Evolutionary conservation across 2,113 vertebrate genomes (phyloP).

Genomic region (Prunella himalayana): DNA sequence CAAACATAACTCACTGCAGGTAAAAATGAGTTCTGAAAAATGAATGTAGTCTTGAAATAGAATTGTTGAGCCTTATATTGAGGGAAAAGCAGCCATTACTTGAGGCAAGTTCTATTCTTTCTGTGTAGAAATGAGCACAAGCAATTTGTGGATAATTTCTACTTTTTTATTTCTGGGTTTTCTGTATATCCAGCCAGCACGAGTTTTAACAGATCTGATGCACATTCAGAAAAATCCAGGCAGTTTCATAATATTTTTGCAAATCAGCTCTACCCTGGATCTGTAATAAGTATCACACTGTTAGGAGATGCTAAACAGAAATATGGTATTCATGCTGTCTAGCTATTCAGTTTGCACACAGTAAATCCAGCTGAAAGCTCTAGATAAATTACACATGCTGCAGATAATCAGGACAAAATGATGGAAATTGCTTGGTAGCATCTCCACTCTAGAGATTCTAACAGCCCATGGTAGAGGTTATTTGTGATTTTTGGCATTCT

Average conservation of each 20-base stretch:
- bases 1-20: background rate
- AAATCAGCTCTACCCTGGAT: background rate
- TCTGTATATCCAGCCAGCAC: background rate
- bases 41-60: background rate
- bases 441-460: background rate
- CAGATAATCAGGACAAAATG: background rate
- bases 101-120: background rate
- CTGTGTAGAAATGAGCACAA: background rate
- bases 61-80: background rate
- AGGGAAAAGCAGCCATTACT: background rate
- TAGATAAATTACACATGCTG: background rate
- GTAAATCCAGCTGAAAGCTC: conserved; percentile 6
- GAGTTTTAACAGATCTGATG: background rate
- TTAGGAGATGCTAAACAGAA: background rate
- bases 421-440: background rate
- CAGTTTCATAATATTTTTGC: background rate
- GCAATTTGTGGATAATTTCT: background rate
- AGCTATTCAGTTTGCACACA: background rate
- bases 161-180: background rate
- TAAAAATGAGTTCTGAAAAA: background rate
- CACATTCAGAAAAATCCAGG: background rate
- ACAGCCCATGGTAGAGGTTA: background rate
- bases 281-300: background rate
- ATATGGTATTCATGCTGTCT: background rate
- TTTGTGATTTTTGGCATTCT: background rate